These are phyloP conservation scores for Ormyrus labotus DNA, from an alignment of 2,888 invertebrate genomes.

Conservation along the genomic window DNA sequence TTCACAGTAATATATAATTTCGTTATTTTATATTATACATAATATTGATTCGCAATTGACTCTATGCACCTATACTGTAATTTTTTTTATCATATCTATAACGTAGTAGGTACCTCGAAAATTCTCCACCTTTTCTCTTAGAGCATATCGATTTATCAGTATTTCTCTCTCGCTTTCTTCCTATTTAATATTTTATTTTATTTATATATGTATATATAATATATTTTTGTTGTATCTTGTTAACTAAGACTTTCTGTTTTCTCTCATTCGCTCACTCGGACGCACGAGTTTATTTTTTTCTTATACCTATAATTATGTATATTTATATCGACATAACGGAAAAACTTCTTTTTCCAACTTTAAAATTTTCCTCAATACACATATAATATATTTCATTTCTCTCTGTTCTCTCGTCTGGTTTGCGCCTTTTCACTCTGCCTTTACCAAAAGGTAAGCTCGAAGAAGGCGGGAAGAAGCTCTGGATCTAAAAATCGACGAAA, in stretches of 20 bases:
- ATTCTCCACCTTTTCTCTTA: slow-evolving; percentile 48
- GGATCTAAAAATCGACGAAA: slow-evolving; percentile 40
- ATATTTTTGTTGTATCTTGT: slow-evolving; percentile 22
- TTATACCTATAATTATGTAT: slow-evolving; percentile 12
- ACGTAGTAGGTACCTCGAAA: slow-evolving; percentile 60
- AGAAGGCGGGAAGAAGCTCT: slow-evolving; percentile 53
- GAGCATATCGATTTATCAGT: slow-evolving; percentile 46
- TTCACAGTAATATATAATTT: slow-evolving; percentile 59
- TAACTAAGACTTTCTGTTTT: slow-evolving; percentile 45
- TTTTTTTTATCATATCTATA: slow-evolving; percentile 54
- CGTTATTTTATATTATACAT: slow-evolving; percentile 60
- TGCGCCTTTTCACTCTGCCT: slow-evolving; percentile 7
- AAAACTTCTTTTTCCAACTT: slow-evolving; percentile 11
- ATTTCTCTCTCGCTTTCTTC: slow-evolving; percentile 51
- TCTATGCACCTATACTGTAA: slow-evolving; percentile 60
- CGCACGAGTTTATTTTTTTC: slow-evolving; percentile 28
- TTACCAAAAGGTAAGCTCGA: slow-evolving; percentile 43
- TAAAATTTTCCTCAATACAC: slow-evolving; percentile 1
- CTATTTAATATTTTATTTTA: slow-evolving; percentile 27
- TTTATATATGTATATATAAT: slow-evolving; percentile 26
- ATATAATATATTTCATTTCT: slow-evolving; percentile 16
- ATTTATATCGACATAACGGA: slow-evolving; percentile 25
- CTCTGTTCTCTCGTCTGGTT: slow-evolving; percentile 27
- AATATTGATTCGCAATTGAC: slow-evolving; percentile 70
- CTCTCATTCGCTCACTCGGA: slow-evolving; percentile 48